These are phyloP conservation scores for Dicerorhinus sumatrensis DNA, from an alignment of 2,113 vertebrate species.

Conservation along the genomic window DNA sequence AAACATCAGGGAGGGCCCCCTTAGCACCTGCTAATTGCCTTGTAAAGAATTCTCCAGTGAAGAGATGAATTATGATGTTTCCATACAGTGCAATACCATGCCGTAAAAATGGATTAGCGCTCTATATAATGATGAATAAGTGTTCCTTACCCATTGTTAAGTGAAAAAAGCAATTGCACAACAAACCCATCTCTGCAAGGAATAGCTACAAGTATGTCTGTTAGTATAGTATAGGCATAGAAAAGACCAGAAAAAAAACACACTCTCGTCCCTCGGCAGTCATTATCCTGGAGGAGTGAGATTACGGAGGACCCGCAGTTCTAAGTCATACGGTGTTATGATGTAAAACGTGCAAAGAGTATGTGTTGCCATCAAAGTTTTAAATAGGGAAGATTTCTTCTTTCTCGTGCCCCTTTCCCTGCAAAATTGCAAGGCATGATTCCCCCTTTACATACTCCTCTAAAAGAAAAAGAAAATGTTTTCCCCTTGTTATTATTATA, in stretches of 20 bases:
- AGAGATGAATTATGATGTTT: not conserved
- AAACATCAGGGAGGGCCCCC: not conserved
- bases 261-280: not conserved
- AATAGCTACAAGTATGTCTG: not conserved
- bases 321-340: not conserved
- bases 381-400: not conserved
- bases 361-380: not conserved
- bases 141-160: not conserved
- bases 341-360: not conserved
- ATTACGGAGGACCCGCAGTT: no score
- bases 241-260: not conserved
- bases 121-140: not conserved
- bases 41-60: not conserved
- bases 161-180: not conserved
- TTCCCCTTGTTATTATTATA: not conserved
- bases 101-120: not conserved
- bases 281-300: not conserved
- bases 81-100: not conserved
- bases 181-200: not conserved
- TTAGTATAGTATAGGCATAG: not conserved
- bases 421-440: not conserved
- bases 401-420: not conserved
- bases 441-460: not conserved
- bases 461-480: not conserved
- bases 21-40: not conserved